Conservation (phyloP, 2,888 invertebrate species). For the Nemurella pictetii region DNA sequence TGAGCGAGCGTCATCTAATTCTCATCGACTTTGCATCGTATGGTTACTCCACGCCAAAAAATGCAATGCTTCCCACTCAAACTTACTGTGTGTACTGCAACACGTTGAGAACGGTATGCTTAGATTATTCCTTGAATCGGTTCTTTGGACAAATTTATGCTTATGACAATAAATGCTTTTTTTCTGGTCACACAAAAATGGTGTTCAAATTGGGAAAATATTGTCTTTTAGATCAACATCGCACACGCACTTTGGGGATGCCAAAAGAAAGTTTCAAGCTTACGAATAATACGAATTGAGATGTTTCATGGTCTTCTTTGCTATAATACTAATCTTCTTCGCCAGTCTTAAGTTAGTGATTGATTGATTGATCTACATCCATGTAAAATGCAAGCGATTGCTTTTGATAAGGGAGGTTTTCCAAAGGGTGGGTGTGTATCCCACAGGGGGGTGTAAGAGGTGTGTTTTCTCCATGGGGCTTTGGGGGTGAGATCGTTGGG, state of each 20-base stretch:
- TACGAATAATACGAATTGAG: background rate
- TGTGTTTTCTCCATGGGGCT: constrained; percentile 12
- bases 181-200: too few relatives aligned
- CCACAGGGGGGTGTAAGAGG: constrained; percentile 1
- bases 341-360: background rate
- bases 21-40: background rate
- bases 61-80: too few relatives aligned
- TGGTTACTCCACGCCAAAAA: too few relatives aligned
- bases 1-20: background rate
- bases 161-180: too few relatives aligned
- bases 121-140: too few relatives aligned
- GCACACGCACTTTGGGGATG: too few relatives aligned
- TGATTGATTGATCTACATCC: background rate
- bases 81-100: too few relatives aligned
- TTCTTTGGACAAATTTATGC: too few relatives aligned
- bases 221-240: too few relatives aligned
- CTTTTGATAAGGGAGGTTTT: constrained; percentile 9
- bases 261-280: too few relatives aligned
- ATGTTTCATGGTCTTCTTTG: background rate
- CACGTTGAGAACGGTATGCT: too few relatives aligned
- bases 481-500: background rate
- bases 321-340: background rate
- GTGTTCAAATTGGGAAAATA: too few relatives aligned
- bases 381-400: background rate
- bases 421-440: background rate